Evolutionary conservation across 2,797 vertebrate genomes (phyloP).

Genomic region (Lepilemur ruficaudatus): DNA sequence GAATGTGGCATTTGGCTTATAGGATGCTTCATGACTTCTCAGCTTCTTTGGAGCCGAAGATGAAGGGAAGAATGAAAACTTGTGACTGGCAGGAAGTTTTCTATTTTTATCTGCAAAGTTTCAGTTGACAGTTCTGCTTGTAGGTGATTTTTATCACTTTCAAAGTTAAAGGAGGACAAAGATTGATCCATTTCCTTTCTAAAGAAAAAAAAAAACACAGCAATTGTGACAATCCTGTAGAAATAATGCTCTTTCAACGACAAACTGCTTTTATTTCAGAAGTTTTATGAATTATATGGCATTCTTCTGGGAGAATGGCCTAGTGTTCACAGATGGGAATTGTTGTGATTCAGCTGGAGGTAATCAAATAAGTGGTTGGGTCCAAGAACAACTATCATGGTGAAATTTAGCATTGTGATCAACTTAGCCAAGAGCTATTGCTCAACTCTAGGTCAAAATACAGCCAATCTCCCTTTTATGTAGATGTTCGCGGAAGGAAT

Average conservation of each 20-base stretch:
- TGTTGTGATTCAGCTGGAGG: slow-evolving; percentile 19
- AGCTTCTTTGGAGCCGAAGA: slow-evolving; percentile 44
- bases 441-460: background rate
- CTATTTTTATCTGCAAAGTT: slow-evolving; percentile 67
- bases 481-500: background rate
- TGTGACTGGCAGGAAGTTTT: slow-evolving; percentile 35
- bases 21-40: slow-evolving; percentile 23
- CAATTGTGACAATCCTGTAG: slow-evolving; percentile 40
- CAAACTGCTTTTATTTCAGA: slow-evolving; percentile 55
- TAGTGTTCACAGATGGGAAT: slow-evolving; percentile 34
- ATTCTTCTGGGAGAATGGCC: background rate
- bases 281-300: slow-evolving; percentile 1
- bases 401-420: background rate
- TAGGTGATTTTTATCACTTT: slow-evolving; percentile 64
- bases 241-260: slow-evolving; percentile 47
- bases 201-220: slow-evolving; percentile 36
- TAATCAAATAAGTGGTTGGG: background rate
- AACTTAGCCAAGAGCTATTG: background rate
- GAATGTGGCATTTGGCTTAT: slow-evolving; percentile 14
- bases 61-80: slow-evolving; percentile 16
- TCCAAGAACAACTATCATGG: background rate
- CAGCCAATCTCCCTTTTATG: background rate
- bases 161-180: slow-evolving; percentile 69
- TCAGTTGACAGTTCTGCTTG: background rate
- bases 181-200: slow-evolving; percentile 67